phyloP scores from a whole-genome alignment of 2,113 vertebrate genomes.

The Rhinoptilus africanus region DNA sequence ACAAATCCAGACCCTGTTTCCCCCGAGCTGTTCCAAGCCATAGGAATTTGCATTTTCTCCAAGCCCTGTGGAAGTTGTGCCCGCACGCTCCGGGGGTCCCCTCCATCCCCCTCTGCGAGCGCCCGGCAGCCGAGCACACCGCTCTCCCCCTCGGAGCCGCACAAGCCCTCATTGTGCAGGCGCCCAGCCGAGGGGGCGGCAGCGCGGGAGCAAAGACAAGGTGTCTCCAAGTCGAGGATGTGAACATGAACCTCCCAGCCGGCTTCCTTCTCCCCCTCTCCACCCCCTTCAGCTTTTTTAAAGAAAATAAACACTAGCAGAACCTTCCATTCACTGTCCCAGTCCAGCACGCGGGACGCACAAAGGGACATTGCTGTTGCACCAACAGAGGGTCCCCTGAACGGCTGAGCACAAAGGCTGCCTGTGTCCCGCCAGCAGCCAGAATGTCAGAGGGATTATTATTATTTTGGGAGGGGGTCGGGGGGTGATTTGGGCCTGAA shows the following conservation, averaged over 20 bases:
- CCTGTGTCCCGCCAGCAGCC: conserved; percentile 25
- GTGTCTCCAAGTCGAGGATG: conserved; percentile 62
- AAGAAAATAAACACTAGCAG: conserved; percentile 57
- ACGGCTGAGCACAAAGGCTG: conserved; percentile 46
- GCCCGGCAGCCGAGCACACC: not conserved
- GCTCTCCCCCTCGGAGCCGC: not conserved
- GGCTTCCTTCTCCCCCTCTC: conserved; percentile 53
- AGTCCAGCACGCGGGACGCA: not conserved
- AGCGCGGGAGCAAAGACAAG: conserved; percentile 27
- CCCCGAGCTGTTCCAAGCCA: not conserved
- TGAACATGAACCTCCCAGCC: conserved; percentile 41
- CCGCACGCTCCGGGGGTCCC: not conserved
- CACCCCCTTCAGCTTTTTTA: conserved; percentile 22
- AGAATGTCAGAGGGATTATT: conserved; percentile 45
- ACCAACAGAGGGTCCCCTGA: not conserved
- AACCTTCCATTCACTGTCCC: conserved; percentile 19
- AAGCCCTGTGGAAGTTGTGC: not conserved
- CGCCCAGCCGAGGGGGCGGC: not conserved
- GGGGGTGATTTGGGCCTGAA: conserved; percentile 46
- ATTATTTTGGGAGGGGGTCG: conserved; percentile 49
- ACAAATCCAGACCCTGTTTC: not conserved
- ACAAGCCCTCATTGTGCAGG: conserved; percentile 63
- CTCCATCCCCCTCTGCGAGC: not conserved
- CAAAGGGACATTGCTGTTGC: conserved; percentile 56
- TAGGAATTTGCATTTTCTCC: not conserved